Conservation (phyloP, 2,797 vertebrate species). For the Eupleurogrammus muticus region DNA sequence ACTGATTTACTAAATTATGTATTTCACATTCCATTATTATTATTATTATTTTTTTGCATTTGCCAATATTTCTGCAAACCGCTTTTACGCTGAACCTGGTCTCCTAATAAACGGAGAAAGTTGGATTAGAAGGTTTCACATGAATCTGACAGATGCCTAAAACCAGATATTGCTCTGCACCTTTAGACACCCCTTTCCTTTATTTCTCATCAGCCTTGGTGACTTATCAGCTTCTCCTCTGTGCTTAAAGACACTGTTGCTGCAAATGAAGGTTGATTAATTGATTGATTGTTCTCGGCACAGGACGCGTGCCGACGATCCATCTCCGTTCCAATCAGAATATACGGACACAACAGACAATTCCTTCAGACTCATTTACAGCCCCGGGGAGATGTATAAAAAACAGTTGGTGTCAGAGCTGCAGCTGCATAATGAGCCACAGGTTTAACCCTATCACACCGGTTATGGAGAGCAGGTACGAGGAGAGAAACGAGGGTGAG, state of each 20-base stretch:
- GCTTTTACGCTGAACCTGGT: conserved; percentile 26
- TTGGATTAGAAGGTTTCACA: conserved; percentile 35
- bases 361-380: conserved; percentile 21
- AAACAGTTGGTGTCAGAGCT: conserved; percentile 34
- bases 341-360: conserved; percentile 2
- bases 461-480: conserved; percentile 51
- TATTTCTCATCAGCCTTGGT: conserved; percentile 18
- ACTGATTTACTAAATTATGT: conserved; percentile 2
- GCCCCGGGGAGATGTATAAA: conserved; percentile 35
- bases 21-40: conserved; percentile 21
- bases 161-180: conserved; percentile 18
- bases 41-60: conserved; percentile 1
- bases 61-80: conserved; percentile 24
- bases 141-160: conserved; percentile 54
- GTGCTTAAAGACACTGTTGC: conserved; percentile 8
- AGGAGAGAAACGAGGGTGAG: conserved; percentile 58
- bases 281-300: conserved; percentile 49
- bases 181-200: conserved; percentile 11
- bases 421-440: conserved; percentile 41
- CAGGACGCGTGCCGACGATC: conserved; percentile 33
- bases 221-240: conserved; percentile 16
- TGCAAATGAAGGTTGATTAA: conserved; percentile 44
- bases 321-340: conserved; percentile 46
- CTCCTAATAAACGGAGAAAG: conserved; percentile 35
- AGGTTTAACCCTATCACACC: conserved; percentile 44